Evolutionary conservation across 1,140 invertebrate genomes (phyloP), one percentile per base, ranked within the genome.

Genomic region (Lucilia cuprina): DNA sequence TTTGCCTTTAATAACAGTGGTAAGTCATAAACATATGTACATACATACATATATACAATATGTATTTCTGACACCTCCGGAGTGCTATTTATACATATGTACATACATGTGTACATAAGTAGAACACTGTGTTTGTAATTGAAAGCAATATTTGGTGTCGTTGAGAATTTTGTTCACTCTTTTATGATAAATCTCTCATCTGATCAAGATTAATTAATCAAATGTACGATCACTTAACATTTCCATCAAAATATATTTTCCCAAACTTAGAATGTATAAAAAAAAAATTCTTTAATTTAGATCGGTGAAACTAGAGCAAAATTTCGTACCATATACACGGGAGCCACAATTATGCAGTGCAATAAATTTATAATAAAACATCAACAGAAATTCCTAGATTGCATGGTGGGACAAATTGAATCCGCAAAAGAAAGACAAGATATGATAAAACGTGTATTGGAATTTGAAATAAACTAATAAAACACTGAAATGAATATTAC

Each of bases 261-360:
- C 49, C 30, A 82, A 82, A 49, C 19, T 21, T 60, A 25, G 25
- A 13, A 55, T 47, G 19, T 25, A 78, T 78, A 47, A 47, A 17
- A 47, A 49, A 19, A 19, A 19, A 47, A 49, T 82, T 55, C 10
- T 65, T 70, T 50, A 41, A 30, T 30, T 55, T 91, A 93, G 87
- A 91, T 96, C 65, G 93, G 93, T 19, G 93, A 93, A 49, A 92
- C 93, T 83, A 88, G 92, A n/a, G 94, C 95, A 2, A 91, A 88
- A 77, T 87, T 96, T 47, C 93, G 93, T 82, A 95, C 94, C 65
- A 89, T 96, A 19, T 96, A 96, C 88, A 92, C 94, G 2, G 95
- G 95, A 74, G 95, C 95, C n/a, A 96, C 95, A 13, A 92, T 96
- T 30, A 95, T 94, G 89, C 94, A 96, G 83, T 96, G 95, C 91